Evolutionary conservation across 2,888 invertebrate species (phyloP).

Genomic region (Rhorus exstirpatorius): DNA sequence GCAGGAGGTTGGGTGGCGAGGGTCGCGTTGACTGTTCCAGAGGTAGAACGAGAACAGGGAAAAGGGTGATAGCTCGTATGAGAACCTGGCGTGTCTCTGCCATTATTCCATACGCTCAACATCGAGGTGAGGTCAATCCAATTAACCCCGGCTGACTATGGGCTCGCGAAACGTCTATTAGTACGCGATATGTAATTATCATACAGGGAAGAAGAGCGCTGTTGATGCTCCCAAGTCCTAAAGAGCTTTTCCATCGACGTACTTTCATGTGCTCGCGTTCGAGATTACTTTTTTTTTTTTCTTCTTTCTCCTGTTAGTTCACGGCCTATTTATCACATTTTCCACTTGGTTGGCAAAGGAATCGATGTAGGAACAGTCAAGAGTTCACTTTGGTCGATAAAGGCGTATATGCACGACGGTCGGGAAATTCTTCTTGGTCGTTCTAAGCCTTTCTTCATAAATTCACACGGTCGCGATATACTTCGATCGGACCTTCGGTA

Average conservation of each 20-base stretch:
- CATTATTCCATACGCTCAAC: slow-evolving; percentile 58
- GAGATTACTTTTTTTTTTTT: neutral
- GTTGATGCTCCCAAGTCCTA: slow-evolving; percentile 10
- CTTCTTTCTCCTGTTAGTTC: neutral
- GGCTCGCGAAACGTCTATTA: slow-evolving; percentile 63
- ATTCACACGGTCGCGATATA: neutral
- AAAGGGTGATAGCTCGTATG: slow-evolving; percentile 16
- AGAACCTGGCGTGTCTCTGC: slow-evolving; percentile 26
- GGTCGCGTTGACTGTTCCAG: no score
- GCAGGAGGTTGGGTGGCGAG: neutral
- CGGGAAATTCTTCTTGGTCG: no score
- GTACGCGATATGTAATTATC: slow-evolving; percentile 67
- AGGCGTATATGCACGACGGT: no score
- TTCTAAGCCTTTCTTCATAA: no score
- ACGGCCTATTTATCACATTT: slow-evolving; percentile 27
- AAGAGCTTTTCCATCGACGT: slow-evolving; percentile 23
- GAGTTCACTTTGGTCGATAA: no score
- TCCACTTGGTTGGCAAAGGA: neutral
- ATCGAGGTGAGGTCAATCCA: slow-evolving; percentile 62
- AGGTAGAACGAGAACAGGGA: slow-evolving; percentile 6
- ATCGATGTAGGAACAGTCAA: neutral
- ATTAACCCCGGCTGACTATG: slow-evolving; percentile 62
- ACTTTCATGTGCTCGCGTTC: neutral
- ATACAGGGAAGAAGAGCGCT: slow-evolving; percentile 43
- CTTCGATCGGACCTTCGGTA: neutral